phyloP scores from a whole-genome alignment of 2,797 vertebrate species.

The Anguilla anguilla region DNA sequence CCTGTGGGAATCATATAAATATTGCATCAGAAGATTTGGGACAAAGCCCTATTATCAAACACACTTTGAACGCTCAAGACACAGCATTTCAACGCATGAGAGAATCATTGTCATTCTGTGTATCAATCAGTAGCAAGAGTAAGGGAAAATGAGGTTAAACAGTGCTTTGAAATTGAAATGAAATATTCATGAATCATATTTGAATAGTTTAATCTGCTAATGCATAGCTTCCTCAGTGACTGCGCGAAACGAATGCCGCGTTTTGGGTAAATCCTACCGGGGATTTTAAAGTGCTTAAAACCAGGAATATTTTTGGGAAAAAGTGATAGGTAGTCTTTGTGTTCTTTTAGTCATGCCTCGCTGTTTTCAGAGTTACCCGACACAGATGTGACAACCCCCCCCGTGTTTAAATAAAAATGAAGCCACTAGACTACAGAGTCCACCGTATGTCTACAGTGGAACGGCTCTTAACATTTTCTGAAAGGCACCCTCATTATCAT shows the following conservation, averaged over 20 bases:
- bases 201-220: constrained; percentile 67
- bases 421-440: constrained; percentile 19
- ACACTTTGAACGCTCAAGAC: constrained; percentile 54
- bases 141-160: constrained; percentile 63
- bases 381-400: background rate
- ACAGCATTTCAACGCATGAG: constrained; percentile 38
- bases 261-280: constrained; percentile 55
- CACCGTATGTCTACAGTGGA: constrained; percentile 32
- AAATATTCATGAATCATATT: constrained; percentile 73
- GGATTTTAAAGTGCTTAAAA: constrained; percentile 52
- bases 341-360: constrained; percentile 8
- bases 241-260: constrained; percentile 52
- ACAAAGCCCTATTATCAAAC: constrained; percentile 33
- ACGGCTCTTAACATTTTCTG: background rate
- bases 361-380: background rate
- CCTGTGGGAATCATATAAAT: constrained; percentile 57
- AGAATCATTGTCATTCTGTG: constrained; percentile 46
- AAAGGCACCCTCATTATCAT: background rate
- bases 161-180: constrained; percentile 61
- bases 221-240: constrained; percentile 51
- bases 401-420: background rate
- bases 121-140: constrained; percentile 49
- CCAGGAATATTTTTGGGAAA: constrained; percentile 54
- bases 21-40: constrained; percentile 52
- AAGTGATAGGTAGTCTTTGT: constrained; percentile 39